Conservation (phyloP, 2,888 invertebrate genomes). For the Lypha dubia region DNA sequence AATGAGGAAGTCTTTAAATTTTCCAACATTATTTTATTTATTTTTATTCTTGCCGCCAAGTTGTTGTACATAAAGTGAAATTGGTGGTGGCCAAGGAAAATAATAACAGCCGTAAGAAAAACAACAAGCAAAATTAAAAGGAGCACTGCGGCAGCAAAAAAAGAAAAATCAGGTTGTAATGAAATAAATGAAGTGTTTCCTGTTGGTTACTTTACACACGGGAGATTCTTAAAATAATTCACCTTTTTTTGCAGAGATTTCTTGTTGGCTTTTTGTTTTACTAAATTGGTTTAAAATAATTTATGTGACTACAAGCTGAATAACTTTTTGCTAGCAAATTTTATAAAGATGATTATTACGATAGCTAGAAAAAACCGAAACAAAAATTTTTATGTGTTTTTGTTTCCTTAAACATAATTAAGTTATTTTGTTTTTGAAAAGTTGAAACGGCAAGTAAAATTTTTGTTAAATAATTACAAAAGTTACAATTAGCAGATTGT, state of each 20-base stretch:
- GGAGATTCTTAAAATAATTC: slow-evolving; percentile 48
- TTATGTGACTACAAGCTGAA: background rate
- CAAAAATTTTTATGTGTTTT: slow-evolving; percentile 11
- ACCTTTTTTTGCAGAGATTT: slow-evolving; percentile 17
- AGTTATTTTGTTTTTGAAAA: slow-evolving; percentile 5
- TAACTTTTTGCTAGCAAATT: slow-evolving; percentile 27
- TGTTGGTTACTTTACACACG: slow-evolving; percentile 60
- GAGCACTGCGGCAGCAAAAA: slow-evolving; percentile 21
- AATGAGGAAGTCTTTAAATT: slow-evolving; percentile 65
- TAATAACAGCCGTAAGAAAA: slow-evolving; percentile 20
- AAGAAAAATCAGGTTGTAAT: slow-evolving; percentile 52
- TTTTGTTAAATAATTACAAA: background rate
- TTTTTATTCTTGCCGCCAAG: slow-evolving; percentile 64
- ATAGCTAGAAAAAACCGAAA: background rate
- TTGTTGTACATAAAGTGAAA: too few species aligned
- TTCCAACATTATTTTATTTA: slow-evolving; percentile 65
- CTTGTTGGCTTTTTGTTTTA: slow-evolving; percentile 1
- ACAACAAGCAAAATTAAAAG: slow-evolving; percentile 40
- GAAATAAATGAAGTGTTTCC: slow-evolving; percentile 71
- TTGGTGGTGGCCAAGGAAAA: slow-evolving; percentile 4
- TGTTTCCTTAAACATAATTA: background rate
- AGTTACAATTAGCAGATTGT: slow-evolving; percentile 6
- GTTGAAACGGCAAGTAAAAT: background rate
- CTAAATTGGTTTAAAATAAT: slow-evolving; percentile 32
- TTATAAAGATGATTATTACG: slow-evolving; percentile 33